Evolutionary conservation across 2,888 invertebrate species (phyloP), one percentile per base, ranked within the genome.

Genomic region (Drosophila cracens): DNA sequence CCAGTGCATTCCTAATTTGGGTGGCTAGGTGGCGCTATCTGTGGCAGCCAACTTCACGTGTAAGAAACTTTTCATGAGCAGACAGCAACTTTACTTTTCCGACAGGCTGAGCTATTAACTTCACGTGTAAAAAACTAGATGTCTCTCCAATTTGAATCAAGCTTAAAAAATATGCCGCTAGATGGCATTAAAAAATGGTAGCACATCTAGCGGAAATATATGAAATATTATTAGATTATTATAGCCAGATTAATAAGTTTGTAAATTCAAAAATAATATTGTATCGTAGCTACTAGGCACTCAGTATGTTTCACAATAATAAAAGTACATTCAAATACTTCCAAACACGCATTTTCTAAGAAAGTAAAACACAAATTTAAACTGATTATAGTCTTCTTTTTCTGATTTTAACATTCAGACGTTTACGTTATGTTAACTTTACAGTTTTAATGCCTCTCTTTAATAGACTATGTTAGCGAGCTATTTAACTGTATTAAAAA

Each of bases 371-470:
- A 21, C 21, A 25, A 8, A 25, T 49, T 61, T 18, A 61, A 53
- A 62, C 25, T 48, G 7, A 2, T 18, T 25, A 18, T 25, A 3
- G 16, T 48, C 59, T 51, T 60, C 36, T 36, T 60, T 29, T 61
- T 62, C 13, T 16, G 11, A 13, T 40, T 40, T 49, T 53, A 21
- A 1, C 53, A 66, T 70, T 66, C 58, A 18, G 16, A 13, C 18
- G 27, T 16, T 8, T 43, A 21, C 54, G 40, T 16, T 18, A 49
- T 67, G 70, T 60, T 49, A 68, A 43, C 21, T 54, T 49, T 29
- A 54, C 64, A 66, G 51, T 49, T 1, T 16, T n/a, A 29, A 18
- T 27, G 31, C 27, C 31, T 33, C 27, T 57, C 3, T 13, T 21
- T 57, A 46, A 33, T 43, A 66, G 34, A 25, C 1, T 11, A 13